Evolutionary conservation across 1,140 invertebrate genomes (phyloP).

Genomic region (Cephus cinctus): DNA sequence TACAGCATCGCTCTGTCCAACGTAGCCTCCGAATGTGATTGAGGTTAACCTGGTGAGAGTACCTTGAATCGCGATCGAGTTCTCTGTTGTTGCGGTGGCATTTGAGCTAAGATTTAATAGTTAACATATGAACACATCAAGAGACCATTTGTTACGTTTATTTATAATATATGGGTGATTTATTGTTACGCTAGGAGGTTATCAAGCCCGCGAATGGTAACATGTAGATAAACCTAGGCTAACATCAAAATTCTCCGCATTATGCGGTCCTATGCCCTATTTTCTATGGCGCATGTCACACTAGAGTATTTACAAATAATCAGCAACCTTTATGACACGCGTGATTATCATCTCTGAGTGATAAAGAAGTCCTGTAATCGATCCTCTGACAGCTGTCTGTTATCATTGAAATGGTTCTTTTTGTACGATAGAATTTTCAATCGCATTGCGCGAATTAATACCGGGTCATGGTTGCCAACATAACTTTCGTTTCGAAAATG

Average conservation of each 20-base stretch:
- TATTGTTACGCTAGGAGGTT: slow-evolving; percentile 17
- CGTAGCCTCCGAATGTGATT: no score
- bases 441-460: no score
- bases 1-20: no score
- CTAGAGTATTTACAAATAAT: slow-evolving; percentile 20
- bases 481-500: no score
- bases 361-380: background rate
- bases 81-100: slow-evolving; percentile 38
- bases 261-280: slow-evolving; percentile 23
- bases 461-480: no score
- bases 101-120: slow-evolving; percentile 28
- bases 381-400: background rate
- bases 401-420: background rate
- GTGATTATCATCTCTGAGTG: background rate
- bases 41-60: slow-evolving; percentile 9
- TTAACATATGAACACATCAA: slow-evolving; percentile 12
- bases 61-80: slow-evolving; percentile 43
- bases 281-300: slow-evolving; percentile 28
- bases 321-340: background rate
- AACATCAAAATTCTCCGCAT: no score
- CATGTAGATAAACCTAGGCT: no score
- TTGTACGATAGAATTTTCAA: background rate
- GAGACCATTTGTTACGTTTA: slow-evolving; percentile 1
- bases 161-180: background rate
- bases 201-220: slow-evolving; percentile 21